Evolutionary conservation across 2,888 invertebrate genomes (phyloP), one percentile per base, ranked within the genome.

Genomic region (Holacanthella duospinosa): DNA sequence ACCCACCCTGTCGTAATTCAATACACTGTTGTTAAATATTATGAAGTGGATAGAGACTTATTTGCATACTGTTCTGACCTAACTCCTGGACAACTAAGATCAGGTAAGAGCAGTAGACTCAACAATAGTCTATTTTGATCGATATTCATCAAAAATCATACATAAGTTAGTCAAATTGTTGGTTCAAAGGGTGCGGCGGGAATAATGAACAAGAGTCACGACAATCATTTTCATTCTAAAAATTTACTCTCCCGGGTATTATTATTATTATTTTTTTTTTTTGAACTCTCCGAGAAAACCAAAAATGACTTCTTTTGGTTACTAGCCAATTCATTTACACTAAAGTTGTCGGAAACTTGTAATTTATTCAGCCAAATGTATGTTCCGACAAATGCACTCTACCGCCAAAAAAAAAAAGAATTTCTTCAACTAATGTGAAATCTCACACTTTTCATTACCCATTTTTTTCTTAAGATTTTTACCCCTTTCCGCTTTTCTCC

Each of bases 361-460:
- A 43, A 64, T 36, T 61, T 26, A 64, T 53, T 64, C 26, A 60
- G 43, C 56, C 16, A 24, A 53, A 64, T 43, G 21, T 21, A 61
- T 58, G 24, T 54, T 21, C 48, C 12, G 36, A 29, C 26, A 28
- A 2, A 29, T 36, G 6, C 6, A 36, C 6, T 12, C 36, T 36
- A 6, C 36, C 6, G 16, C 36, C n/a, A n/a, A n/a, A n/a, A n/a
- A n/a, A n/a, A n/a, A n/a, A n/a, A n/a, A n/a, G n/a, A n/a, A n/a
- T n/a, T n/a, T n/a, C n/a, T n/a, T n/a, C n/a, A n/a, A n/a, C n/a
- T n/a, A n/a, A n/a, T n/a, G n/a, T n/a, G n/a, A n/a, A n/a, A n/a
- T n/a, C n/a, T n/a, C n/a, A n/a, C n/a, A n/a, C n/a, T n/a, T n/a
- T n/a, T n/a, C n/a, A n/a, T n/a, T n/a, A n/a, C n/a, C n/a, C n/a